phyloP scores from a whole-genome alignment of 1,140 invertebrate species.

The Daktulosphaira vitifoliae region DNA sequence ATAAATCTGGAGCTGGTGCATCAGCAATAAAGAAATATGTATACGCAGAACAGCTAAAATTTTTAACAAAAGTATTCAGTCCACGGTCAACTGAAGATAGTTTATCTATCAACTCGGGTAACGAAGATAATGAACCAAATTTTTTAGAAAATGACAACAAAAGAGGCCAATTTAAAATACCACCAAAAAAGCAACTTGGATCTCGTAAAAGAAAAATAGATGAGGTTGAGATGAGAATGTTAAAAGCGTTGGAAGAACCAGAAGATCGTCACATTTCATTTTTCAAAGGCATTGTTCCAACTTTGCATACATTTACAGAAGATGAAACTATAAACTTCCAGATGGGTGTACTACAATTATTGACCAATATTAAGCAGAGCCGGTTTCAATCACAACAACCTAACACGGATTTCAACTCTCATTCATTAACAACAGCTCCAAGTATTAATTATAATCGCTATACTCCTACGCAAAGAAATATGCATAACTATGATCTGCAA shows the following conservation, averaged over 20 bases:
- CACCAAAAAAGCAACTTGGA: slow-evolving; percentile 7
- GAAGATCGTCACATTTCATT: slow-evolving; percentile 34
- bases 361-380: slow-evolving; percentile 17
- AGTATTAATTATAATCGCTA: slow-evolving; percentile 26
- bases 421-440: slow-evolving; percentile 18
- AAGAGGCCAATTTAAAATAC: neutral
- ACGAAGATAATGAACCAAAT: neutral
- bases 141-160: neutral
- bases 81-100: neutral
- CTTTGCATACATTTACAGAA: slow-evolving; percentile 23
- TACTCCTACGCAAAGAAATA: slow-evolving; percentile 19
- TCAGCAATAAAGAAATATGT: slow-evolving; percentile 13
- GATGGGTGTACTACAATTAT: neutral
- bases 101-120: neutral
- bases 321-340: slow-evolving; percentile 31
- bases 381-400: slow-evolving; percentile 19
- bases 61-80: neutral
- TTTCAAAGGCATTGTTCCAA: slow-evolving; percentile 35
- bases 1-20: slow-evolving; percentile 3
- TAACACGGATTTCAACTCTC: slow-evolving; percentile 20
- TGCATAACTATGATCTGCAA: slow-evolving; percentile 16
- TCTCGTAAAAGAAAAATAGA: slow-evolving; percentile 27
- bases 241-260: slow-evolving; percentile 7
- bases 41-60: slow-evolving; percentile 15
- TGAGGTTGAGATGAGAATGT: slow-evolving; percentile 27